Evolutionary conservation across 2,113 vertebrate genomes (phyloP).

Genomic region (Ornithorhynchus anatinus): DNA sequence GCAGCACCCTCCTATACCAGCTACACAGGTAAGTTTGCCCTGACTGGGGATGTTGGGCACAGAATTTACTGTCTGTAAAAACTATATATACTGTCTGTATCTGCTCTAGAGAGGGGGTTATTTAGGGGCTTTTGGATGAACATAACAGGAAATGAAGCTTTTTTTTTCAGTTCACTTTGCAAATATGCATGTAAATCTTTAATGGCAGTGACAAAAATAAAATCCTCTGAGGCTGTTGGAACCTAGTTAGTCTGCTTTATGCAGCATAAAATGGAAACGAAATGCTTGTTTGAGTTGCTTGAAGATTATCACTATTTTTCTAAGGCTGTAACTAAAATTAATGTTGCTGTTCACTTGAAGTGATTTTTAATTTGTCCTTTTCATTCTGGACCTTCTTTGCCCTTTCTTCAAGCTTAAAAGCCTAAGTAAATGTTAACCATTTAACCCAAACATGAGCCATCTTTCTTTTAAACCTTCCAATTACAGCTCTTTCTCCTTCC

Average conservation of each 20-base stretch:
- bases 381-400: neutral
- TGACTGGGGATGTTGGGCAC: neutral
- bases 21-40: slow-evolving; percentile 76
- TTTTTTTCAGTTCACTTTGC: neutral
- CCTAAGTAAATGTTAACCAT: neutral
- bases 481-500: no score
- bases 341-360: neutral
- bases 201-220: neutral
- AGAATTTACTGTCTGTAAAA: no score
- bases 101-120: no score
- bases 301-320: no score
- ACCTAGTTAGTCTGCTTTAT: neutral
- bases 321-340: no score
- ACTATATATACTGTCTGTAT: no score
- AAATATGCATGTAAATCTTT: rapidly evolving
- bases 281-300: rapidly evolving
- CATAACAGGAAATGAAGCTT: rapidly evolving
- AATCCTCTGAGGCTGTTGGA: neutral
- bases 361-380: neutral
- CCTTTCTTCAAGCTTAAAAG: neutral
- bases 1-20: slow-evolving; percentile 61
- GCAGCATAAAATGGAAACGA: neutral
- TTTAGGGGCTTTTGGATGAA: no score
- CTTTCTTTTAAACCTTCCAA: no score
- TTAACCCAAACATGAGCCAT: no score